A percentile compares a stretch with the other conserved stretches of the same genome.
phyloP scores from a whole-genome alignment of 2,888 invertebrate species.

The Leucozona laternaria region DNA sequence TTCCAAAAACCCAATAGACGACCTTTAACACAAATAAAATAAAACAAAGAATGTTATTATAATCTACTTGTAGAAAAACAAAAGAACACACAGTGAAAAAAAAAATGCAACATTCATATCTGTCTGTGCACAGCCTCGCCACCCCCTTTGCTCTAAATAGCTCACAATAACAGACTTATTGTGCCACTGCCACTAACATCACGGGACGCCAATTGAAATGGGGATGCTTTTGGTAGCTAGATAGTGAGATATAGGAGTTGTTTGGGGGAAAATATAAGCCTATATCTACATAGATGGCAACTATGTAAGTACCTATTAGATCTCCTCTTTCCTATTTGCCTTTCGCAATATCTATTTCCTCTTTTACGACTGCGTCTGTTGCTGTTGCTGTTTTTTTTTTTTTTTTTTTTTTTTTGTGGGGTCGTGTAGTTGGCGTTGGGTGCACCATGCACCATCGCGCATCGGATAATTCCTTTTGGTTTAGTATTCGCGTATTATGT shows the following conservation, averaged over 20 bases:
- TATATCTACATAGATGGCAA: no score
- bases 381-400: background rate
- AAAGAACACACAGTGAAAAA: conserved; percentile 14
- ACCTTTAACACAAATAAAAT: conserved; percentile 6
- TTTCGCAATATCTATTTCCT: conserved; percentile 71
- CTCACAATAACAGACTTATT: conserved; percentile 27
- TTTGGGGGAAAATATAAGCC: conserved; percentile 17
- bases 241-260: background rate
- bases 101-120: conserved; percentile 70
- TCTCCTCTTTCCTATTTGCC: conserved; percentile 50
- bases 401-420: conserved; percentile 36
- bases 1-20: background rate
- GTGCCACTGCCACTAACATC: conserved; percentile 38
- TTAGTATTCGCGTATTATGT: conserved; percentile 63
- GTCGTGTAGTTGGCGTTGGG: conserved; percentile 40
- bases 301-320: no score
- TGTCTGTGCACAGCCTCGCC: conserved; percentile 31
- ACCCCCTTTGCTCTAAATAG: conserved; percentile 57
- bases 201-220: conserved; percentile 22
- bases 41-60: conserved; percentile 48
- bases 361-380: conserved; percentile 43
- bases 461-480: conserved; percentile 26
- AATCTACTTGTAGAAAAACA: conserved; percentile 36
- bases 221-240: conserved; percentile 44
- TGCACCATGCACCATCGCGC: conserved; percentile 34